Evolutionary conservation across 2,888 invertebrate species (phyloP).

Genomic region (Arge pagana): DNA sequence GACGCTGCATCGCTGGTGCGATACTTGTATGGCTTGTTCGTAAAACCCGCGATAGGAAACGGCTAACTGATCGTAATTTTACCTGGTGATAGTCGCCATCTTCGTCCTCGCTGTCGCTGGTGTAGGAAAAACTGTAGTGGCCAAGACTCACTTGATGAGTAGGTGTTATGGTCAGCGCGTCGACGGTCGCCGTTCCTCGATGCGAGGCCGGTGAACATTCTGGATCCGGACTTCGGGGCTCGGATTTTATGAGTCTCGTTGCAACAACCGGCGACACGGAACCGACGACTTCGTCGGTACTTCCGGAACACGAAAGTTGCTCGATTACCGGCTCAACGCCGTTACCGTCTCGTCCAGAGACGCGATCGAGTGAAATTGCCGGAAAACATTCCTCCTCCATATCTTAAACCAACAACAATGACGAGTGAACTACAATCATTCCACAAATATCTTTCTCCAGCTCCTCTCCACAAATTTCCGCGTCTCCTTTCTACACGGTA

Average conservation of each 20-base stretch:
- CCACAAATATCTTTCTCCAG: background rate
- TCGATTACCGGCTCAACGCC: conserved; percentile 39
- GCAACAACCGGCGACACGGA: too few relatives aligned
- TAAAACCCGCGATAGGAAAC: background rate
- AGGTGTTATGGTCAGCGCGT: background rate
- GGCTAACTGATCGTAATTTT: background rate
- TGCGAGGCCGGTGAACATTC: background rate
- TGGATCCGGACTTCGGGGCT: conserved; percentile 32
- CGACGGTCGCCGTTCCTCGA: conserved; percentile 4
- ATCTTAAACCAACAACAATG: conserved; percentile 68
- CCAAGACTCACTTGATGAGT: conserved; percentile 5
- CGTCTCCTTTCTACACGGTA: too few relatives aligned
- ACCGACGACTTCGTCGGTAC: conserved; percentile 41
- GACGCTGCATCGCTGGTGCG: too few relatives aligned
- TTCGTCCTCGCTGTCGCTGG: conserved; percentile 50
- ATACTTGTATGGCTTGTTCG: too few relatives aligned
- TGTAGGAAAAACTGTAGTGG: conserved; percentile 14
- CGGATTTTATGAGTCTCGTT: too few relatives aligned
- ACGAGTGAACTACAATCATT: background rate
- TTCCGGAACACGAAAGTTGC: too few relatives aligned
- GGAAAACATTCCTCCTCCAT: conserved; percentile 92
- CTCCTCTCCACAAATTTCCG: too few relatives aligned
- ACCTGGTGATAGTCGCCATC: conserved; percentile 52
- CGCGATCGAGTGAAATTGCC: conserved; percentile 73
- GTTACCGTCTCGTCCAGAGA: conserved; percentile 55